Evolutionary conservation across 1,140 invertebrate species (phyloP).

Genomic region (Calosoma granatense): DNA sequence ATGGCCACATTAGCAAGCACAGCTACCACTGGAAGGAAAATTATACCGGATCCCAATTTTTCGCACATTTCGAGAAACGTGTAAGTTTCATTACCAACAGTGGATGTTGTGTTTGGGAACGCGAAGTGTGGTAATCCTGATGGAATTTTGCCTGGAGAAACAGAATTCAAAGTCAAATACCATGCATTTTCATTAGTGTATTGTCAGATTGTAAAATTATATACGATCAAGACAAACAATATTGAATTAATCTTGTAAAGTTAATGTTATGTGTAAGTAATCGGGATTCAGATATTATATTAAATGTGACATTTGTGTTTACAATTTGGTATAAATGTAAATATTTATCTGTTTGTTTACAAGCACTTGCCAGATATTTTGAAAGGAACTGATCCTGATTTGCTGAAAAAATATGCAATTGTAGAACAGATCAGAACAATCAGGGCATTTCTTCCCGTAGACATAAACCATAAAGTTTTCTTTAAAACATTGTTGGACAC

Average conservation of each 20-base stretch:
- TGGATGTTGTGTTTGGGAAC: conserved; percentile 45
- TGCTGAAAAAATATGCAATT: conserved; percentile 39
- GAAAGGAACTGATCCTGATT: conserved; percentile 39
- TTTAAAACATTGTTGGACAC: conserved; percentile 36
- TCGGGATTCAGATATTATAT: too few species aligned
- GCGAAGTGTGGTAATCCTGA: conserved; percentile 52
- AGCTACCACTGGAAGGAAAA: conserved; percentile 68
- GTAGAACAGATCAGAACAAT: conserved; percentile 60
- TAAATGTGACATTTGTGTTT: too few species aligned
- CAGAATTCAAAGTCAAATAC: too few species aligned
- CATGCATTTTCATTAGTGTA: conserved; percentile 18
- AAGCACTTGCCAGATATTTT: conserved; percentile 40
- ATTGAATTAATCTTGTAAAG: too few species aligned
- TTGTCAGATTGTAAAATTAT: neutral
- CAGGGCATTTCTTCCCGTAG: conserved; percentile 68
- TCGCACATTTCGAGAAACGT: conserved; percentile 51
- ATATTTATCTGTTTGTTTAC: too few species aligned
- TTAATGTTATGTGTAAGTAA: too few species aligned
- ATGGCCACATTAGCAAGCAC: conserved; percentile 79
- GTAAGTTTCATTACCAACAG: conserved; percentile 46
- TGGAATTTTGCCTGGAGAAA: conserved; percentile 47
- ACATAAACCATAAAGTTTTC: conserved; percentile 57
- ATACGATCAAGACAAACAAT: too few species aligned
- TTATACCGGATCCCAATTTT: conserved; percentile 56
- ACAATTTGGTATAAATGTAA: too few species aligned